Evolutionary conservation across 2,113 vertebrate species (phyloP).

Genomic region (Pachycephala philippinensis): DNA sequence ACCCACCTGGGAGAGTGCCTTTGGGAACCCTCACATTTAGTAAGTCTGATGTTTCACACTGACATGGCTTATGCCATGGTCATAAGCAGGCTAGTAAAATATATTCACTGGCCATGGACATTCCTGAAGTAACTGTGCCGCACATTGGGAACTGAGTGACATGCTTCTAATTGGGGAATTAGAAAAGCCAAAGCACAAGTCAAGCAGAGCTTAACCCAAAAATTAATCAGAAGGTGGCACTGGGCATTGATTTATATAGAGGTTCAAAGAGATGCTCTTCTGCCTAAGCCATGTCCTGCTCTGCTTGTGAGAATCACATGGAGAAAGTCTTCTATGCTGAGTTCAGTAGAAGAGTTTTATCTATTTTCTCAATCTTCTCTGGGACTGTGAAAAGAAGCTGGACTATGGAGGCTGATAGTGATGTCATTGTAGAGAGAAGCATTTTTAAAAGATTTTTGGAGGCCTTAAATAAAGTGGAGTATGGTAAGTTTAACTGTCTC

Average conservation of each 20-base stretch:
- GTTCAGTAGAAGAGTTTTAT: background rate
- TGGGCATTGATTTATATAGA: background rate
- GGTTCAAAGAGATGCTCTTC: background rate
- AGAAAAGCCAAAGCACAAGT: background rate
- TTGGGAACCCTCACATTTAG: background rate
- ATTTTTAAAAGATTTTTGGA: background rate
- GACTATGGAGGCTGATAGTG: background rate
- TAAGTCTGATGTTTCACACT: background rate
- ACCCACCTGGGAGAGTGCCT: background rate
- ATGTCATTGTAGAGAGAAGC: background rate
- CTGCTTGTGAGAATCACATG: background rate
- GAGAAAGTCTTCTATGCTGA: background rate
- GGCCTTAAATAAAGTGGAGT: background rate
- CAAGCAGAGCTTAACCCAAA: background rate
- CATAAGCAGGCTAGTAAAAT: background rate
- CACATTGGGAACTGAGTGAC: background rate
- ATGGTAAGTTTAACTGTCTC: background rate
- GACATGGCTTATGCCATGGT: background rate
- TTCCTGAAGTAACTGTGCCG: background rate
- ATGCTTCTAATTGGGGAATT: background rate
- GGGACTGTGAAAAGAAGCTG: background rate
- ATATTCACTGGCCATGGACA: background rate
- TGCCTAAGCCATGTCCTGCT: background rate
- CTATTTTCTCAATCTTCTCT: background rate
- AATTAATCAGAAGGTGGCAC: background rate